Base-by-base conservation (phyloP, 1,140 invertebrate species). In the Heliconius congener region DNA sequence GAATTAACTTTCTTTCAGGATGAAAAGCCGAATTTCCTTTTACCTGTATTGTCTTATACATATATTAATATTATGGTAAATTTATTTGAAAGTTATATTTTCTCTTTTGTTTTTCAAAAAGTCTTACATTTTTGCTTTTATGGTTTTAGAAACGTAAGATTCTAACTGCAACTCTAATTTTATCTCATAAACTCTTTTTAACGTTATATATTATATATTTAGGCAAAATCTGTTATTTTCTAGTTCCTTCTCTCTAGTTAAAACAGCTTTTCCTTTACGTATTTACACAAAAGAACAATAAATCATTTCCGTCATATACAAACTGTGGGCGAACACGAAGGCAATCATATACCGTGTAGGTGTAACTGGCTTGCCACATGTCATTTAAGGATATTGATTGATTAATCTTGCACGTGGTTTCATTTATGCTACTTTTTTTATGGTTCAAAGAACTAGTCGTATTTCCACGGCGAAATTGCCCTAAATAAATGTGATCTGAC, bases 1-100 rank as follows among this genome's bases (percentile, higher is more conserved):
- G 88, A 88, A 87, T 89, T 88, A 81, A 81, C 84, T 88, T 90
- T 90, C 88, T 91, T 93, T 91, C 83, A 85, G 74, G 71, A 73
- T 42, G 60, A 66, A 66, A 27, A 19, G 27, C 3, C 23, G 23
- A 30, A 13, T 27, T 66, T 66, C 27, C 30, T 66, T 66, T 30
- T 66, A 8, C 23, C 11, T 66, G 5, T 27, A 66, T 3, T 5
- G 1, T 30, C 23, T 13, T 16, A 5, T 30, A 66, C 23, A 66
- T 66, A 27, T 27, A 27, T 66, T 30, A 66, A 66, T 66, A 16
- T 27, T 66, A 30, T 27, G n/a, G 23, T 66, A 13, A 27, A 27
- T 66, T 27, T 13, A 57, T 57, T 23, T 57, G 4, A 30, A 66
- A 27, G 23, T 3, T 5, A 13, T 66, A 0, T 16, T 27, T 18